Base-by-base conservation (phyloP, 1,140 invertebrate species). In the Kradibia gibbosae region DNA sequence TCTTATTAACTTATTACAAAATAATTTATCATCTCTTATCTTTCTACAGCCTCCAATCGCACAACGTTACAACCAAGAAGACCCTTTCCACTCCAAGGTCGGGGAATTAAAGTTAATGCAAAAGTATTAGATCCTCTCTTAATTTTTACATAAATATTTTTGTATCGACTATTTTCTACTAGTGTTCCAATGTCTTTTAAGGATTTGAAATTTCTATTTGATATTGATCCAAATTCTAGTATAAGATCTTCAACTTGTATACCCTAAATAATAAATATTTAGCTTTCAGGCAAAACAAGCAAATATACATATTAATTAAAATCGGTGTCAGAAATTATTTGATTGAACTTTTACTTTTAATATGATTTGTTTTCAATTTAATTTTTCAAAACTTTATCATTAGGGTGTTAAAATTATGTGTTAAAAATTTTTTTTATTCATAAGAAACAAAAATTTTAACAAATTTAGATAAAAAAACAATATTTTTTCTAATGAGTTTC, bases 221-320 rank as follows among this genome's bases (percentile, higher is more conserved):
- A 95, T 3, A 98, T 89, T 0, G 96, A 96, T n/a, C 97, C 97
- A 93, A 98, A 97, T 85, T 96, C 92, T 2, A 96, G 84, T 8
- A 98, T 91, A 55, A 94, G 89, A 91, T 98, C 97, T 60, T 94
- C 93, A 36, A 93, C 92, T 85, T 92, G 88, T 4, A 98, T 89
- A n/a, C 96, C 96, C 96, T 97, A 86, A 92, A 85, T 70, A 74
- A 76, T 1, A 71, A 39, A 48, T 34, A 77, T 1, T 62, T 17
- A 25, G 13, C 13, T 8, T 45, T 45, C 13, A 8, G 7, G 13
- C 42, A 45, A 13, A 45, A 45, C 13, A 45, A 45, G 13, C 42
- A 45, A 45, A 8, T 57, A 60, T 60, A n/a, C n/a, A n/a, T n/a
- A n/a, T n/a, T n/a, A n/a, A n/a, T n/a, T n/a, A n/a, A n/a, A n/a